Conservation (phyloP, 1,140 invertebrate genomes). For the Drosophila azteca region DNA sequence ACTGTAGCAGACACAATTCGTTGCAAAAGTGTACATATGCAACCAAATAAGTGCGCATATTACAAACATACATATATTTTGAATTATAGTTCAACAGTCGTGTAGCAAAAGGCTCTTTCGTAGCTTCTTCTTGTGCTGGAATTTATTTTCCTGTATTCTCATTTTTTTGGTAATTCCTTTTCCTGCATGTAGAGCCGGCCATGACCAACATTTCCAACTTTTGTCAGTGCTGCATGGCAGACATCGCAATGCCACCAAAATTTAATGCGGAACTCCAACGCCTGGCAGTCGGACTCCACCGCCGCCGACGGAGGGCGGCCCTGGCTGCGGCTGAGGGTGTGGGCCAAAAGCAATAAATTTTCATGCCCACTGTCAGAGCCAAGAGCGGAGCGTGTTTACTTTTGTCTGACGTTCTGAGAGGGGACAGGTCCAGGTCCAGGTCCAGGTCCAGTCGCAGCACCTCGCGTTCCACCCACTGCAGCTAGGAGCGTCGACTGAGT, state of each 20-base stretch:
- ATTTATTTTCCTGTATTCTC: slow-evolving; percentile 40
- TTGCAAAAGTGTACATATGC: too few species aligned
- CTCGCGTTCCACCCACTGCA: neutral
- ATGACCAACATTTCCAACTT: slow-evolving; percentile 35
- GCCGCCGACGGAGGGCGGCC: neutral
- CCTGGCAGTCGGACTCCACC: slow-evolving; percentile 1
- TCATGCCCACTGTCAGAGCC: slow-evolving; percentile 67
- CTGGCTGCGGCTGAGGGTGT: slow-evolving; percentile 6
- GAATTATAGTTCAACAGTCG: slow-evolving; percentile 5
- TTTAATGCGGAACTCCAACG: slow-evolving; percentile 61
- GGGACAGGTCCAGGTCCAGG: slow-evolving; percentile 4
- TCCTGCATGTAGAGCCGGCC: slow-evolving; percentile 26
- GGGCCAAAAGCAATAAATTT: slow-evolving; percentile 67
- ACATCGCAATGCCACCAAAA: slow-evolving; percentile 34
- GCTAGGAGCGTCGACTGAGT: slow-evolving; percentile 13
- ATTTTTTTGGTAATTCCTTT: slow-evolving; percentile 30
- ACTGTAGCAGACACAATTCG: too few species aligned
- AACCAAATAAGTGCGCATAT: slow-evolving; percentile 22
- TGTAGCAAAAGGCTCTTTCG: slow-evolving; percentile 24
- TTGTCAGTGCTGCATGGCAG: slow-evolving; percentile 42
- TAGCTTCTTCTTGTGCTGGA: slow-evolving; percentile 33
- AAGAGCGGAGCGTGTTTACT: slow-evolving; percentile 55
- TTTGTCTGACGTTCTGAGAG: slow-evolving; percentile 43
- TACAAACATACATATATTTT: slow-evolving; percentile 53
- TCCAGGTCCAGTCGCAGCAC: neutral